Evolutionary conservation across 2,797 vertebrate species (phyloP).

Genomic region (Melanotaenia trifasciata): DNA sequence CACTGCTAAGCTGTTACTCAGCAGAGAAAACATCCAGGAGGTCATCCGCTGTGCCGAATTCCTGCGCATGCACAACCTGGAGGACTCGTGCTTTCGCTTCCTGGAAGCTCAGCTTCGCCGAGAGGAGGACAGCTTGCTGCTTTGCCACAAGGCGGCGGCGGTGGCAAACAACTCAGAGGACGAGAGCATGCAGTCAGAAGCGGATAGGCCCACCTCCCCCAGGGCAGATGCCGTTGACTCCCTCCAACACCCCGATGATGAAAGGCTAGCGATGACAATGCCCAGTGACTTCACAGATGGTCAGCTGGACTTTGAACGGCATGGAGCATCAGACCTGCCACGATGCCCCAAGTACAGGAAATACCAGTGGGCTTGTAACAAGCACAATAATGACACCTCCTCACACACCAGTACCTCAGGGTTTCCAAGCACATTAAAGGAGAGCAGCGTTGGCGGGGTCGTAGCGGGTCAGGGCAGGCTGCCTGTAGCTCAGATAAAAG

Average conservation of each 20-base stretch:
- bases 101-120: conserved; percentile 96
- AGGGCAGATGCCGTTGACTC: conserved; percentile 83
- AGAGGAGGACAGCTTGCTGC: conserved; percentile 90
- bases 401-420: conserved; percentile 98
- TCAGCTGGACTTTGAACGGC: conserved; percentile 88
- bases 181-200: conserved; percentile 90
- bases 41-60: conserved; percentile 98
- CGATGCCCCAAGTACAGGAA: conserved; percentile 98
- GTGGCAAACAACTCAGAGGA: conserved; percentile 89
- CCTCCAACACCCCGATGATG: conserved; percentile 84
- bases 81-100: conserved; percentile 99
- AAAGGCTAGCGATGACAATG: conserved; percentile 82
- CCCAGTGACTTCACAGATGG: conserved; percentile 85
- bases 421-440: conserved; percentile 96
- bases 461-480: conserved; percentile 59
- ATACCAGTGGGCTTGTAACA: conserved; percentile 98
- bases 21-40: conserved; percentile 99
- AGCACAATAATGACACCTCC: conserved; percentile 95
- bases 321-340: conserved; percentile 84
- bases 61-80: conserved; percentile 99
- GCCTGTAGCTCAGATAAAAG: conserved; percentile 89
- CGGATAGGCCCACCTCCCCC: conserved; percentile 85
- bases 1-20: conserved; percentile 99
- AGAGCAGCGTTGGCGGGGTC: conserved; percentile 80
- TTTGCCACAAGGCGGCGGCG: conserved; percentile 88